Base-by-base conservation (phyloP, 2,797 vertebrate species). In the Denticeps clupeoides region DNA sequence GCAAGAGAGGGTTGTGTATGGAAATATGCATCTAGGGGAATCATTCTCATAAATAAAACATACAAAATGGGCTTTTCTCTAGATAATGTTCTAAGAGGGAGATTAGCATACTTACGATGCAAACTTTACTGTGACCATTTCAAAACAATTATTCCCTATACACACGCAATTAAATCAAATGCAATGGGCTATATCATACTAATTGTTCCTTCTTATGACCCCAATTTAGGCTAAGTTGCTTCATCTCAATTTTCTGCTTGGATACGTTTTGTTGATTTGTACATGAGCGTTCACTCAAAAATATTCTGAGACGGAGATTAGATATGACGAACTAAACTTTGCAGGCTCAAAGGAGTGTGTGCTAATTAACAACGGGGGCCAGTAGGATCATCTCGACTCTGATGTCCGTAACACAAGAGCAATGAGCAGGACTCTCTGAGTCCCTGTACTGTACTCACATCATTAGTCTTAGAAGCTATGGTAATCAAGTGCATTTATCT, bases 181-280 rank as follows among this genome's bases (percentile, higher is more conserved):
- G 86, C 89, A 87, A 89, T 83, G 87, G 86, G 87, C 89, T 88
- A 90, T 86, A 88, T 88, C 91, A 86, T 82, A 87, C 90, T 89
- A 91, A 94, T 87, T 91, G 91, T 90, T 87, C 89, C 84, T 89
- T 89, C 79, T 84, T 82, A 82, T 92, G 88, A 95, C 93, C 89
- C 85, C 90, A 92, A 95, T 97, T 96, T 92, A 91, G 87, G 85
- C 85, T 82, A 85, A 90, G 87, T 92, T 89, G 87, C 86, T 89
- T 90, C 91, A 92, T 94, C 91, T 91, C 90, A 85, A 96, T 96
- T 96, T 95, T 97, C 90, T 88, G 92, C 91, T 89, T 87, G 90
- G 89, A 86, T 91, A 93, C 85, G 83, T 92, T 90, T 89, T 90
- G 92, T 94, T 96, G 90, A 95, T 91, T 94, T 89, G 85, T 90